phyloP scores from a whole-genome alignment of 2,888 invertebrate species.

The Ochropacha duplaris region DNA sequence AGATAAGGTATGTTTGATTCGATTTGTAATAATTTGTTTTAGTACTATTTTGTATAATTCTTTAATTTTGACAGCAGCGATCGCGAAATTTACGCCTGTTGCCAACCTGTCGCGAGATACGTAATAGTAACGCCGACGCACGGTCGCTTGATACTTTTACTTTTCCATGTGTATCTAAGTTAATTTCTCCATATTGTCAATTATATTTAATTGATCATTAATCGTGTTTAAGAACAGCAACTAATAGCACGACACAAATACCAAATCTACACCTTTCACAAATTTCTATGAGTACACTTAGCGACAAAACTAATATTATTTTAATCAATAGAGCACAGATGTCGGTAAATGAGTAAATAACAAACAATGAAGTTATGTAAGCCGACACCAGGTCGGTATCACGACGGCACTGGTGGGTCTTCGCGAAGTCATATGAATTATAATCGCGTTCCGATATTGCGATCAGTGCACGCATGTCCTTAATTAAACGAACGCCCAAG shows the following conservation, averaged over 20 bases:
- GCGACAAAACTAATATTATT: constrained; percentile 15
- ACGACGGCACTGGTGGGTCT: constrained; percentile 67
- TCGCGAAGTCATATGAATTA: constrained; percentile 82
- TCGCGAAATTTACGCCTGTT: too few relatives aligned
- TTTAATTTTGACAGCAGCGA: too few relatives aligned
- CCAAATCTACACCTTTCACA: constrained; percentile 16
- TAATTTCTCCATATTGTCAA: not conserved
- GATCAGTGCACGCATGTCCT: constrained; percentile 78
- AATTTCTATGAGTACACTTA: constrained; percentile 9
- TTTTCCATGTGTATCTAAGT: not conserved
- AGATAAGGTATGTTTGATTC: too few relatives aligned
- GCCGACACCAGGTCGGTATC: constrained; percentile 67
- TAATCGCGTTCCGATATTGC: constrained; percentile 82
- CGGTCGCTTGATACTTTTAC: not conserved
- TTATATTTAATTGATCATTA: not conserved
- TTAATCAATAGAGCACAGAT: constrained; percentile 34
- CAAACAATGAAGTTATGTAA: constrained; percentile 70
- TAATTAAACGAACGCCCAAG: constrained; percentile 60
- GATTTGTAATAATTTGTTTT: too few relatives aligned
- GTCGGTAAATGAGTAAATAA: constrained; percentile 36
- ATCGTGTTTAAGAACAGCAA: constrained; percentile 12
- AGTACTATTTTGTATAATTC: too few relatives aligned
- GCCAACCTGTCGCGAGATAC: too few relatives aligned
- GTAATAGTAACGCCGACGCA: not conserved
- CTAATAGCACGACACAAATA: constrained; percentile 12